Base-by-base conservation (phyloP, 2,113 vertebrate genomes). In the Leptobrachium ailaonicum region DNA sequence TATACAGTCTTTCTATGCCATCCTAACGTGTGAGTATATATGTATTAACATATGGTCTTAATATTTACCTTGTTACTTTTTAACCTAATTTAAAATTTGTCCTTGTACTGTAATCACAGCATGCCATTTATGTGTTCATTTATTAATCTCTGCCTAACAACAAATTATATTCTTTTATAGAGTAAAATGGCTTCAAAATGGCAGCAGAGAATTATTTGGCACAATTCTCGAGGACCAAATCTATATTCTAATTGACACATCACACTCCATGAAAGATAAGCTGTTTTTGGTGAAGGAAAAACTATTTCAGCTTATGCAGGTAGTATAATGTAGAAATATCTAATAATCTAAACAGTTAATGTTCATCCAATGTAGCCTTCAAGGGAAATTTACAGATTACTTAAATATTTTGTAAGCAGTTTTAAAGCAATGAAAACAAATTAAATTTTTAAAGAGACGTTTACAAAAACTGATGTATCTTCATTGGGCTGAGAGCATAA, bases 241-340 rank as follows among this genome's bases (percentile, higher is more conserved):
- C 66, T 95, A 89, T 47, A 60, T 95, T 80, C 91, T 95, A 72
- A 86, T 95, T 66, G 94, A 95, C 83, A 92, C 88, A 1, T 95
- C 94, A 63, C 90, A 88, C 53, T 95, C 94, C n/a, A 94, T 95
- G 94, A 89, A 86, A 50, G 83, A 90, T 53, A 93, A 92, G 71
- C 85, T 95, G 66, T 86, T 90, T 62, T 50, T 90, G 82, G 86
- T 95, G 80, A 95, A 95, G 75, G 83, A 87, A 70, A 95, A 94
- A 85, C 79, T 94, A 83, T 83, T 89, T 83, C 91, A 88, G 70
- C 85, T 95, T 20, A 88, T 94, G 47, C 85, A 90, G 92, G 94
- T 95, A 76, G 69, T 83, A 60, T 60, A 2, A 12, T 8, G 10
- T 60, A 60, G 1, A 60, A 60, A 13, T 3, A 60, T 60, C 1